phyloP scores from a whole-genome alignment of 2,888 invertebrate genomes.

The Venustoraphidia nigricollis region DNA sequence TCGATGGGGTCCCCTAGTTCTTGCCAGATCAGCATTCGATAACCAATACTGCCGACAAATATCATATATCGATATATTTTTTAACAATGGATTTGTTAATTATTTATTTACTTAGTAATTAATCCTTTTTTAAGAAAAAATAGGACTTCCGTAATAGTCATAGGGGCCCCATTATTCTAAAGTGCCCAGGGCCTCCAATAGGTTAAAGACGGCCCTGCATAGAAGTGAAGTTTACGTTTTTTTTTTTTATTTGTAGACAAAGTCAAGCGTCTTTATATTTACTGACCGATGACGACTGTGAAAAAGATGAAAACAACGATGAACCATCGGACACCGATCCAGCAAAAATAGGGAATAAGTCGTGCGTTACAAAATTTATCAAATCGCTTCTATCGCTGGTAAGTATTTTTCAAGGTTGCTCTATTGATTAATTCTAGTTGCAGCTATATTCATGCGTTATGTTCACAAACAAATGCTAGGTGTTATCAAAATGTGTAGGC shows the following conservation, averaged over 20 bases:
- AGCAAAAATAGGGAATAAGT: constrained; percentile 49
- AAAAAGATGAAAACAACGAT: constrained; percentile 32
- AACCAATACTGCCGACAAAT: no score
- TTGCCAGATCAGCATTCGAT: no score
- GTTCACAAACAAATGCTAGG: neutral
- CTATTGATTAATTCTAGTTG: neutral
- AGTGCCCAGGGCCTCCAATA: no score
- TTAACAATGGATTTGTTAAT: no score
- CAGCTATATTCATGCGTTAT: neutral
- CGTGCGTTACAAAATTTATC: constrained; percentile 86
- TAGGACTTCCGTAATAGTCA: no score
- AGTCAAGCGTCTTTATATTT: constrained; percentile 45
- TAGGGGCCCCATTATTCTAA: no score
- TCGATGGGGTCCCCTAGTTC: no score
- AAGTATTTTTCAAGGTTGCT: constrained; percentile 21
- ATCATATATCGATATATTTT: no score
- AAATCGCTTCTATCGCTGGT: constrained; percentile 73
- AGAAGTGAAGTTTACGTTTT: neutral
- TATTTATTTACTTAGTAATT: no score
- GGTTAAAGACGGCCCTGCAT: no score
- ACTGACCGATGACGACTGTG: constrained; percentile 32
- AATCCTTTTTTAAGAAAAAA: no score
- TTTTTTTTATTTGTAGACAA: constrained; percentile 26
- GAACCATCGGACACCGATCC: constrained; percentile 42
- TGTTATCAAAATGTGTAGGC: no score